These are phyloP conservation scores for Pharmacophagus antenor DNA, from an alignment of 2,888 invertebrate species.

Conservation along the genomic window DNA sequence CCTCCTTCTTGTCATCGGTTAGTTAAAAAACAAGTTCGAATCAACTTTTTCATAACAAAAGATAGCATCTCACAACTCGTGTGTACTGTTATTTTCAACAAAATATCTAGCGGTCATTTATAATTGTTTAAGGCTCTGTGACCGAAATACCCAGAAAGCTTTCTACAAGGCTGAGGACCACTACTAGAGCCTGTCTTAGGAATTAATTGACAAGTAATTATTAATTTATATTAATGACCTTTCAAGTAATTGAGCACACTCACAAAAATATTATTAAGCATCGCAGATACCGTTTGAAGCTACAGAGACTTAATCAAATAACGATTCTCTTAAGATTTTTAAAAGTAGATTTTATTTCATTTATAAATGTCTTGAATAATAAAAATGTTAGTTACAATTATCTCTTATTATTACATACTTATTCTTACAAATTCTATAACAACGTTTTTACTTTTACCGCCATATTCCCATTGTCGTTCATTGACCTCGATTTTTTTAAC, in stretches of 20 bases:
- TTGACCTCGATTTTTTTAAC: neutral
- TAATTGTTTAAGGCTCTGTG: slow-evolving; percentile 25
- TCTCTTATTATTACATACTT: too few species aligned
- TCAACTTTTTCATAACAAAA: slow-evolving; percentile 18
- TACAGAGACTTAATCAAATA: neutral
- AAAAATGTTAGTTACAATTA: too few species aligned
- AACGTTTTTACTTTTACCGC: neutral
- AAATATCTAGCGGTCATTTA: slow-evolving; percentile 19
- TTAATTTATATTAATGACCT: slow-evolving; percentile 18
- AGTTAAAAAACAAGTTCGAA: neutral
- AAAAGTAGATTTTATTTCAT: neutral
- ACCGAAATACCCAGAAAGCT: slow-evolving; percentile 31
- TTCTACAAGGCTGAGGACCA: slow-evolving; percentile 3
- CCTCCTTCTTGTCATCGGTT: too few species aligned
- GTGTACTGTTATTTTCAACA: slow-evolving; percentile 22
- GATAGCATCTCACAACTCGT: slow-evolving; percentile 1
- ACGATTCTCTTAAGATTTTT: neutral
- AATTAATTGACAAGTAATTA: slow-evolving; percentile 9
- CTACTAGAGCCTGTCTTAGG: neutral
- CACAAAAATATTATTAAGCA: neutral
- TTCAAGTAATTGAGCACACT: slow-evolving; percentile 14
- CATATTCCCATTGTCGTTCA: neutral
- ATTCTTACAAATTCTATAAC: neutral
- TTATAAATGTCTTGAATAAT: too few species aligned
- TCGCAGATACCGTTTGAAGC: neutral